Conservation (phyloP, 2,888 invertebrate genomes). For the Spodoptera littoralis region DNA sequence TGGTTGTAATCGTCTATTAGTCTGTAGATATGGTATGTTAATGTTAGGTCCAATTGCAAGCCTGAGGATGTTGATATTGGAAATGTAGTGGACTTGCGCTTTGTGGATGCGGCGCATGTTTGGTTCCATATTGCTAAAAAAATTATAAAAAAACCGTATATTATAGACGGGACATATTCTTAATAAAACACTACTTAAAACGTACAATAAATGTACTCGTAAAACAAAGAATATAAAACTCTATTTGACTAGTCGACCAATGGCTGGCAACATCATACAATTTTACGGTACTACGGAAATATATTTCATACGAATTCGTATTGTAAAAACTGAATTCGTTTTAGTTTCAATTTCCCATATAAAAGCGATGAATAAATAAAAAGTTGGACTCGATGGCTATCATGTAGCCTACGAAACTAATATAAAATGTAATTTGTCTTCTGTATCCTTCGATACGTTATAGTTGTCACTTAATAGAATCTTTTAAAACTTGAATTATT, state of each 20-base stretch:
- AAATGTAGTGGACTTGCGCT: not conserved
- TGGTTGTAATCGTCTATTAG: not conserved
- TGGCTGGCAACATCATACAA: slow-evolving; percentile 1
- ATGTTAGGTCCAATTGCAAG: too few relatives aligned
- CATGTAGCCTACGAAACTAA: not conserved
- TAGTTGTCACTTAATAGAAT: not conserved
- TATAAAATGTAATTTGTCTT: slow-evolving; percentile 2
- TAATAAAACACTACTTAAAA: not conserved
- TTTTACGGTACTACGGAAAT: slow-evolving; percentile 10
- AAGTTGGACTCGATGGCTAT: not conserved
- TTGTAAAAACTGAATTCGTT: slow-evolving; percentile 25
- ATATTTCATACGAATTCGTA: slow-evolving; percentile 23
- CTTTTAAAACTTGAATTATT: not conserved
- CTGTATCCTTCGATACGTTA: not conserved
- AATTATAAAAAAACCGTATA: too few relatives aligned
- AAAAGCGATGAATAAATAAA: slow-evolving; percentile 38
- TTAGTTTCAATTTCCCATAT: slow-evolving; percentile 31
- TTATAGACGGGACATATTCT: not conserved
- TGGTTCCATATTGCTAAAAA: too few relatives aligned
- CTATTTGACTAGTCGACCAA: slow-evolving; percentile 4
- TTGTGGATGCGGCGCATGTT: not conserved
- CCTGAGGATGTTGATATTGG: too few relatives aligned
- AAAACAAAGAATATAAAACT: slow-evolving; percentile 10
- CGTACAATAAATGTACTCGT: not conserved
- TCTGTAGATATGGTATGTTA: too few relatives aligned